phyloP scores from a whole-genome alignment of 2,888 invertebrate genomes.

The Rhingia campestris region DNA sequence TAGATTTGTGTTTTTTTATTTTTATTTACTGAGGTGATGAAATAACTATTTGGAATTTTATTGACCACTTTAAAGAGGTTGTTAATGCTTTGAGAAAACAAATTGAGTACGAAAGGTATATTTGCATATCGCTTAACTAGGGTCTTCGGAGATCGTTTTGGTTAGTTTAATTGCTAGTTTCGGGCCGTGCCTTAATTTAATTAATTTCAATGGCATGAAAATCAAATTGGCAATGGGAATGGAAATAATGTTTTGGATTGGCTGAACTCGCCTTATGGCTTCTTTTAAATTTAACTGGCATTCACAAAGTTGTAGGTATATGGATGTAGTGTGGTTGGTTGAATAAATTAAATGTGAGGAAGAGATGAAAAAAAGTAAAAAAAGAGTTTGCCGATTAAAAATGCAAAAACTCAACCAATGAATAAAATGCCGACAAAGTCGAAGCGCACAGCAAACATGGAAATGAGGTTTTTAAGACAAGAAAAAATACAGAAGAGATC shows the following conservation, averaged over 20 bases:
- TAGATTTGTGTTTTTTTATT: constrained; percentile 15
- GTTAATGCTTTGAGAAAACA: constrained; percentile 39
- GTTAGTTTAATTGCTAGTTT: constrained; percentile 40
- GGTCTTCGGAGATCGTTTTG: constrained; percentile 19
- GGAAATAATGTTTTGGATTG: constrained; percentile 1
- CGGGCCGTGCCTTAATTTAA: constrained; percentile 53
- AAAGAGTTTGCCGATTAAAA: constrained; percentile 57
- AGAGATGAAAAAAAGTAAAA: constrained; percentile 25
- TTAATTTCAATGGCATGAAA: constrained; percentile 24
- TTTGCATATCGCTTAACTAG: constrained; percentile 40
- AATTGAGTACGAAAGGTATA: constrained; percentile 40
- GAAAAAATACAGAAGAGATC: constrained; percentile 37
- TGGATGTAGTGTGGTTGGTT: constrained; percentile 28
- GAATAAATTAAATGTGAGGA: constrained; percentile 59
- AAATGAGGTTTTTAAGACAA: constrained; percentile 59
- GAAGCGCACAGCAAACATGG: constrained; percentile 38
- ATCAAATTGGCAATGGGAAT: no score
- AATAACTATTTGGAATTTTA: constrained; percentile 50
- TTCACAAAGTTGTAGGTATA: constrained; percentile 25
- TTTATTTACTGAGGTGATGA: constrained; percentile 36
- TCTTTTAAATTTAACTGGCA: constrained; percentile 33
- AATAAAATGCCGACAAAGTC: constrained; percentile 70
- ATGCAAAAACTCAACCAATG: constrained; percentile 67
- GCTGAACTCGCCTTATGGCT: constrained; percentile 36
- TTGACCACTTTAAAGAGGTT: constrained; percentile 29